Evolutionary conservation across 2,888 invertebrate genomes (phyloP).

Genomic region (Priocnemis perturbator): DNA sequence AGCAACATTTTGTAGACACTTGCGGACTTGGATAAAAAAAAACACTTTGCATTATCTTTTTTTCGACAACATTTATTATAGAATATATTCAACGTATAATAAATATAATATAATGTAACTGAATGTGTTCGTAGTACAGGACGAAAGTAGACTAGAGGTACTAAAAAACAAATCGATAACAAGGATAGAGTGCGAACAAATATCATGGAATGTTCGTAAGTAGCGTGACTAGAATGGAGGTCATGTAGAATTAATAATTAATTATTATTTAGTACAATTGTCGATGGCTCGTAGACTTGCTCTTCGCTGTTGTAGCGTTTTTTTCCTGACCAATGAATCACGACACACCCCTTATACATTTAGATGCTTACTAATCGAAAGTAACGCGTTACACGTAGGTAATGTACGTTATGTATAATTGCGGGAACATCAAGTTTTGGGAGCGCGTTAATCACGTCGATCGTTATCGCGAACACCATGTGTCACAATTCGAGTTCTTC

Average conservation of each 20-base stretch:
- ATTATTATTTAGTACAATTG: conserved; percentile 5
- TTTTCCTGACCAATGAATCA: too few relatives aligned
- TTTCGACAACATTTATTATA: conserved; percentile 45
- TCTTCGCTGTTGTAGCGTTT: background rate
- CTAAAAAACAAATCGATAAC: background rate
- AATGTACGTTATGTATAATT: too few relatives aligned
- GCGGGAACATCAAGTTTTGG: too few relatives aligned
- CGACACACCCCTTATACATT: too few relatives aligned
- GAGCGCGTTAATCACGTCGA: too few relatives aligned
- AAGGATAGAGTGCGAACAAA: conserved; percentile 1
- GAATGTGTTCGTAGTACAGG: conserved; percentile 12
- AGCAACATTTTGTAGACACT: too few relatives aligned
- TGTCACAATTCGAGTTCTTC: too few relatives aligned
- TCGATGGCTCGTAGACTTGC: background rate
- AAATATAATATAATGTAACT: conserved; percentile 21
- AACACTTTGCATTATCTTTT: conserved; percentile 17
- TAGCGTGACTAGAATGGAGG: background rate
- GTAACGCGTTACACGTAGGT: too few relatives aligned
- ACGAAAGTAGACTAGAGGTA: conserved; percentile 4
- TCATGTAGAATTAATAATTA: background rate
- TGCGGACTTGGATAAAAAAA: too few relatives aligned
- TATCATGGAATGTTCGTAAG: conserved; percentile 3
- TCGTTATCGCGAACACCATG: too few relatives aligned
- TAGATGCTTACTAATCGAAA: too few relatives aligned
- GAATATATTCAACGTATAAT: conserved; percentile 41